Evolutionary conservation across 2,113 vertebrate genomes (phyloP).

Genomic region (Ammospiza nelsoni): DNA sequence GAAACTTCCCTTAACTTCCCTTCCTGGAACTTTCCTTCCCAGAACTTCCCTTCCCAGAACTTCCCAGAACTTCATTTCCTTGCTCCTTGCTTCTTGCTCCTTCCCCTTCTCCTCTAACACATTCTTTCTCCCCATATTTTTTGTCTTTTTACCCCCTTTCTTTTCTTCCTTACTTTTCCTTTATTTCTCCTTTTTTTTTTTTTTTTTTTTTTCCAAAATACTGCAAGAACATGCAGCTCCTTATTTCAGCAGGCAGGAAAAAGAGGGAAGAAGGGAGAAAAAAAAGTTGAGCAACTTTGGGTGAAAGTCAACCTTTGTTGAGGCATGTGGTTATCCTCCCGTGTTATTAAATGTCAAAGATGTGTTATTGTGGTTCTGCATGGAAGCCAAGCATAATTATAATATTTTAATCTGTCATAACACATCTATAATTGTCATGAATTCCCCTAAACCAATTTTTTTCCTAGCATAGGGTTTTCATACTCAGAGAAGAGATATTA

Average conservation of each 20-base stretch:
- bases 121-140: background rate
- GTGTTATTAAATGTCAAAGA: slow-evolving; percentile 60
- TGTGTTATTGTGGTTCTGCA: slow-evolving; percentile 62
- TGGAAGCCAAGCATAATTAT: slow-evolving; percentile 68
- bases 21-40: too few relatives aligned
- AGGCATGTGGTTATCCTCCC: slow-evolving; percentile 53
- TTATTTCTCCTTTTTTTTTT: too few relatives aligned
- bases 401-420: slow-evolving; percentile 75
- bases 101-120: background rate
- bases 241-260: background rate
- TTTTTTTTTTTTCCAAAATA: background rate
- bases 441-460: slow-evolving; percentile 43
- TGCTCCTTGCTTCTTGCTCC: background rate
- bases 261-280: background rate
- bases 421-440: slow-evolving; percentile 70
- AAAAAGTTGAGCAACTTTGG: background rate
- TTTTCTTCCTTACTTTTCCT: background rate
- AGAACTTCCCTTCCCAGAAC: too few relatives aligned
- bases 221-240: background rate
- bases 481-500: slow-evolving; percentile 10
- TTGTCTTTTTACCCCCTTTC: background rate
- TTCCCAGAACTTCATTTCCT: too few relatives aligned
- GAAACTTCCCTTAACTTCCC: too few relatives aligned
- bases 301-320: slow-evolving; percentile 34
- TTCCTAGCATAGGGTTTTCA: slow-evolving; percentile 26